phyloP scores from a whole-genome alignment of 2,888 invertebrate species.

The Palloptera scutellata region DNA sequence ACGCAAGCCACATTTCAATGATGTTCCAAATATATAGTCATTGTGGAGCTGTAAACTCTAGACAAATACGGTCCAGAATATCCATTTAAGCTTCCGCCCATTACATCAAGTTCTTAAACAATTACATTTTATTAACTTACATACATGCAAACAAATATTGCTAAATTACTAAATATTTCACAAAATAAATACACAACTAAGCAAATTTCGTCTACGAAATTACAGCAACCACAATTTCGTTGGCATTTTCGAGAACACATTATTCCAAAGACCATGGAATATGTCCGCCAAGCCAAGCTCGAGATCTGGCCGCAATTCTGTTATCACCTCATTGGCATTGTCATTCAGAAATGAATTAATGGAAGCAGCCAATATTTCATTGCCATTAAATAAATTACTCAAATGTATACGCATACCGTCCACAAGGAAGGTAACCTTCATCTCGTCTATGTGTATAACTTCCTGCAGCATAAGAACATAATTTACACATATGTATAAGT shows the following conservation, averaged over 20 bases:
- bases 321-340: constrained; percentile 69
- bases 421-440: constrained; percentile 68
- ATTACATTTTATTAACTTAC: constrained; percentile 5
- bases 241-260: constrained; percentile 69
- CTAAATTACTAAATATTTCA: no score
- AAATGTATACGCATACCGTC: constrained; percentile 67
- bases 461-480: constrained; percentile 48
- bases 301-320: constrained; percentile 68
- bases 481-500: background rate
- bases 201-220: constrained; percentile 26
- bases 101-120: no score
- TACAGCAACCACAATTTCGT: constrained; percentile 67
- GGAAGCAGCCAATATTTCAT: constrained; percentile 69
- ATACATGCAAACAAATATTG: constrained; percentile 23
- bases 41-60: no score
- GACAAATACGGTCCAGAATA: no score
- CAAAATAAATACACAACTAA: background rate
- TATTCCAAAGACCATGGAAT: constrained; percentile 69
- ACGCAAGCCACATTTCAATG: no score
- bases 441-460: constrained; percentile 66
- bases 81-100: no score
- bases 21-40: no score
- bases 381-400: constrained; percentile 71
- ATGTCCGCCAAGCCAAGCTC: constrained; percentile 67
- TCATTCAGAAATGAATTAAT: constrained; percentile 70